A percentile compares a stretch with the other conserved stretches of the same genome.
Conservation (phyloP, 2,888 invertebrate species). For the Rhamnusium bicolor region DNA sequence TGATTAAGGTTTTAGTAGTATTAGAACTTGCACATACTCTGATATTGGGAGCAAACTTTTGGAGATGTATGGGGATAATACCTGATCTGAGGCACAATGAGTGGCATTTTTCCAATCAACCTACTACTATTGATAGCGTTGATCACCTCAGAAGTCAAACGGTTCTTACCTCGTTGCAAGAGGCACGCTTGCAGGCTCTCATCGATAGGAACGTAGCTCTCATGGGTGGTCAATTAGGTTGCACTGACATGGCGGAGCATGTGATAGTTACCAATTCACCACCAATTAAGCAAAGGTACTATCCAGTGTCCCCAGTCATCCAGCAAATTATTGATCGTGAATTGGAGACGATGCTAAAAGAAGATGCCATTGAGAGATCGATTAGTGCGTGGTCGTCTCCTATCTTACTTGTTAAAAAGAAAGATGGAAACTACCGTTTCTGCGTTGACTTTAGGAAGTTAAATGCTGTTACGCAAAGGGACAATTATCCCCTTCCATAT, state of each 20-base stretch:
- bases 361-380: conserved; percentile 58
- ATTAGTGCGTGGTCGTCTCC: conserved; percentile 59
- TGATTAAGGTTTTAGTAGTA: too few species aligned
- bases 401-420: conserved; percentile 53
- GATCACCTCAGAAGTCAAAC: conserved; percentile 13
- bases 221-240: conserved; percentile 4
- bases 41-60: conserved; percentile 46
- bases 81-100: conserved; percentile 42
- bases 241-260: conserved; percentile 18
- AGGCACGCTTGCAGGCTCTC: not conserved
- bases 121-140: not conserved
- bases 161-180: not conserved
- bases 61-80: conserved; percentile 43
- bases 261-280: conserved; percentile 10
- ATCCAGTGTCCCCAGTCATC: conserved; percentile 45
- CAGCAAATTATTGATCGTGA: conserved; percentile 50
- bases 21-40: conserved; percentile 37
- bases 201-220: conserved; percentile 17
- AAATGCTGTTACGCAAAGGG: too few species aligned
- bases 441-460: too few species aligned
- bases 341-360: conserved; percentile 59
- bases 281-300: conserved; percentile 50
- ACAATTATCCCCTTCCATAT: too few species aligned
- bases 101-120: conserved; percentile 42
- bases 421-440: too few species aligned